A percentile compares a stretch with the other conserved stretches of the same genome.
Conservation (phyloP, 2,797 vertebrate genomes). For the Crotalus adamanteus region DNA sequence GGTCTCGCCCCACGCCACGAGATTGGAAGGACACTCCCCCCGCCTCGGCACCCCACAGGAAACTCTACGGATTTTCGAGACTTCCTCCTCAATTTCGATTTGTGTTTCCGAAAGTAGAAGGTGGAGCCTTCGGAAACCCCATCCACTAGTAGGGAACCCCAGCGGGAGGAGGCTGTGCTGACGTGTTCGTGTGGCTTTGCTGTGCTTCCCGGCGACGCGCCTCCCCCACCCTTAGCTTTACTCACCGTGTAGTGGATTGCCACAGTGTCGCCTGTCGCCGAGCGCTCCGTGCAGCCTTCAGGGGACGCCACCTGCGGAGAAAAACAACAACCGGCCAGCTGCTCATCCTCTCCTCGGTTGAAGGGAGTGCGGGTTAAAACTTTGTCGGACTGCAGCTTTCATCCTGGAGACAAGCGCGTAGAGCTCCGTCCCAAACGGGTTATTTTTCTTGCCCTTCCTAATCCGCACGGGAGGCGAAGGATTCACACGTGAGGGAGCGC, state of each 20-base stretch:
- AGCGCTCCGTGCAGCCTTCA: constrained; percentile 80
- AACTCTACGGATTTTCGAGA: background rate
- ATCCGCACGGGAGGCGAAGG: too few relatives aligned
- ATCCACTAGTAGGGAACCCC: background rate
- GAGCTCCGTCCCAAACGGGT: background rate
- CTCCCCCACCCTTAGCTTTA: background rate
- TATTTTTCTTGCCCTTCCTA: too few relatives aligned
- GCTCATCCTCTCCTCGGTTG: background rate
- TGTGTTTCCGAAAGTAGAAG: background rate
- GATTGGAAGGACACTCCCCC: background rate
- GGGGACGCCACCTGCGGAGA: constrained; percentile 80
- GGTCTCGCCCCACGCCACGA: background rate
- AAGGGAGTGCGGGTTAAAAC: background rate
- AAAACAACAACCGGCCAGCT: background rate
- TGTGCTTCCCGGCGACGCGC: background rate
- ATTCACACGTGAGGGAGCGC: too few relatives aligned
- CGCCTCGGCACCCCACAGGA: background rate
- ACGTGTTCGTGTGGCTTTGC: constrained; percentile 53
- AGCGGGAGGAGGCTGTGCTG: constrained; percentile 40
- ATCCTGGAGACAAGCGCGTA: background rate
- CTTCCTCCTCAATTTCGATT: background rate
- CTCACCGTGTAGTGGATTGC: constrained; percentile 93
- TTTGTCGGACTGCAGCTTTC: background rate
- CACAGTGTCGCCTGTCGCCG: constrained; percentile 86
- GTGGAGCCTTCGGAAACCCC: background rate